phyloP scores from a whole-genome alignment of 2,888 invertebrate species.

The Drosophila rellima region DNA sequence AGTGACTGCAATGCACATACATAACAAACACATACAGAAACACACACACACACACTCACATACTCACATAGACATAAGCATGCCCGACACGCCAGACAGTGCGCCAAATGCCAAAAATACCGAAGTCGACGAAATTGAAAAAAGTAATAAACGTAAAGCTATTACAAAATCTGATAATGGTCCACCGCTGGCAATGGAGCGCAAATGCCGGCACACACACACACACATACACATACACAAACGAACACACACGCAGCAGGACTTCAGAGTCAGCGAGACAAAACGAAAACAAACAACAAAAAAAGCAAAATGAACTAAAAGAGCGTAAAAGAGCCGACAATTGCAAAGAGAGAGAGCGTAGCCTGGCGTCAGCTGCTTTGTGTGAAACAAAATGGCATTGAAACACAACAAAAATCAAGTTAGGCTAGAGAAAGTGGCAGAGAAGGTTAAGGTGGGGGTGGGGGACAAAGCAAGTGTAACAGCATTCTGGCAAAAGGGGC shows the following conservation, averaged over 20 bases:
- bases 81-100: constrained; percentile 36
- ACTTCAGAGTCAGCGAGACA: neutral
- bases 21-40: constrained; percentile 32
- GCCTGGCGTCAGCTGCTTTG: constrained; percentile 1
- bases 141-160: constrained; percentile 83
- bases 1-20: constrained; percentile 44
- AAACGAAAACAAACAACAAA: constrained; percentile 36
- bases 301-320: constrained; percentile 25
- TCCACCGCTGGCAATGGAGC: constrained; percentile 73
- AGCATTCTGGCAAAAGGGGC: constrained; percentile 50
- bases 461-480: constrained; percentile 41
- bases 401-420: constrained; percentile 56
- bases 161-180: constrained; percentile 83
- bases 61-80: constrained; percentile 22
- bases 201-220: constrained; percentile 70
- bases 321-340: constrained; percentile 17
- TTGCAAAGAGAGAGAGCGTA: constrained; percentile 20
- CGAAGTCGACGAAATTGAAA: constrained; percentile 72
- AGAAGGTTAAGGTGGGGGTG: constrained; percentile 6
- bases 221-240: constrained; percentile 18
- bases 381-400: constrained; percentile 61
- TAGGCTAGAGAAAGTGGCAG: neutral
- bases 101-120: constrained; percentile 58
- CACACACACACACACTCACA: constrained; percentile 26
- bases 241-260: neutral